Base-by-base conservation (phyloP, 2,888 invertebrate genomes). In the Drosophila macrospina region DNA sequence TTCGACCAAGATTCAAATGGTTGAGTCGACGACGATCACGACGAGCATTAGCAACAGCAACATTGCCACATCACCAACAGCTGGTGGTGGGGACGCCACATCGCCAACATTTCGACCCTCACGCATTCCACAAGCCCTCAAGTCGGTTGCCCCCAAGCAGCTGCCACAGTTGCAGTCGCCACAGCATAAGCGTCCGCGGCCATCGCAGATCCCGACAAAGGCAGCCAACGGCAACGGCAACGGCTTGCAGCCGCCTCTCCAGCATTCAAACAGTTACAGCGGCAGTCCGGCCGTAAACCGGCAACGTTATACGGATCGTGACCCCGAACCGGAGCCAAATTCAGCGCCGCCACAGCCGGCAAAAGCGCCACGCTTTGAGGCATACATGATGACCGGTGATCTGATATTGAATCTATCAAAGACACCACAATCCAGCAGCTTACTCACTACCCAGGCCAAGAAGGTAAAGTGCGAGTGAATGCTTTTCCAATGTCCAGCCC, bases 341-440 rank as follows among this genome's bases (percentile, higher is more conserved):
- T 90, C 91, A 59, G 91, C 91, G 59, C 91, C 90, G 52, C 92
- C 91, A 34, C 90, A 90, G 64, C 91, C 91, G 39, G 86, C 89
- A 26, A 92, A 92, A 74, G 91, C 92, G 60, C 90, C 90, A 50
- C 91, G 97, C 92, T 97, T 97, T 93, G 98, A 98, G 93, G 97
- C 98, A 62, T 98, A 97, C 94, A 97, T 98, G 95, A 98, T 98
- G 98, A 98, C 98, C 30, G 98, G 98, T 45, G 98, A 98, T 93
- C 95, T 98, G 90, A 98, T 98, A 92, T 94, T 98, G 84, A 98
- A 98, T 93, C 95, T 98, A 80, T 97, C 98, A 69, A 93, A 96
- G 83, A 96, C 96, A 65, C 96, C 96, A 77, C 95, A 95, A 89
- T 94, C 94, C 80, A 93, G 93, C 74, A 93, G 93, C 78, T 92